Evolutionary conservation across 2,113 vertebrate species (phyloP), one percentile per base, ranked within the genome.

Genomic region (Puffinus mauretanicus): DNA sequence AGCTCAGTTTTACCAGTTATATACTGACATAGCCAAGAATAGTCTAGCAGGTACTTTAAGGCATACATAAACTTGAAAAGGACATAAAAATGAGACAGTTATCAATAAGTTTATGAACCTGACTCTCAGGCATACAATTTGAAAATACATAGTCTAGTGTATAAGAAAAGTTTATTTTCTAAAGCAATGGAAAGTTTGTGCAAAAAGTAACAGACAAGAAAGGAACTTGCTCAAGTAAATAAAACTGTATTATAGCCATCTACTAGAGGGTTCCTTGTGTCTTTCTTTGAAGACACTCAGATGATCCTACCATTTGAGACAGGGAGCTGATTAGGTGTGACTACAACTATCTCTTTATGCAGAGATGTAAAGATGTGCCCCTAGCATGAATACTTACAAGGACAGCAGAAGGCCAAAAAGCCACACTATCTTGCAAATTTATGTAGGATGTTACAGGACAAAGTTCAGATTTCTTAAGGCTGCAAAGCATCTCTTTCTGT

Each of bases 361-460:
- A 34, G 1, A 44, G 19, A 30, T 0, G 6, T 72, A 24, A 54
- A 36, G 26, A 60, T 13, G 0, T n/a, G 9, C 12, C 40, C n/a
- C 13, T 11, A 38, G 52, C 42, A 36, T 4, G 16, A 61, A 38
- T 3, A 17, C 13, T 38, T 16, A 46, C 4, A 46, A 52, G 54
- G 36, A 62, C 13, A 65, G 36, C 16, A 93, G 51, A 49, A 62
- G 27, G 10, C n/a, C 5, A 55, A 54, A 64, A 72, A 34, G 7
- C 22, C 61, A 89, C 30, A 13, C 7, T 27, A 4, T 6, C 15
- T 27, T 64, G 6, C 4, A 6, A 44, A 82, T 47, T 20, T 72
- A n/a, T 55, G n/a, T 32, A 72, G 34, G 55, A 25, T 34, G 8
- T 16, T 36, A 58, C 1, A 2, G 40, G 36, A 13, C 22, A 67